phyloP scores from a whole-genome alignment of 2,888 invertebrate species.

The Syrphus vitripennis region DNA sequence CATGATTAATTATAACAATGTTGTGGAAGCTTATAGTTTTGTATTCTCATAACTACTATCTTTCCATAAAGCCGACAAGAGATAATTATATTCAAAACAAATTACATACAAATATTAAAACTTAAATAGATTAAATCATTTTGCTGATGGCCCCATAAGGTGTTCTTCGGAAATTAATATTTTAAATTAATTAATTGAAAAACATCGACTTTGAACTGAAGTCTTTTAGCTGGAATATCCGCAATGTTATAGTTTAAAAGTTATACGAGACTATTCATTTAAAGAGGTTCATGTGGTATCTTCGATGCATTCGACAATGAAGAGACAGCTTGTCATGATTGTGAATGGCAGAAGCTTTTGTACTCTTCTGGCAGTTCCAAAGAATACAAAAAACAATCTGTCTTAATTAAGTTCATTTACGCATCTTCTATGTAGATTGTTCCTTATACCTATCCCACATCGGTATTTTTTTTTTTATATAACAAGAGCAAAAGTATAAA shows the following conservation, averaged over 20 bases:
- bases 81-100: not conserved
- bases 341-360: not conserved
- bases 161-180: not conserved
- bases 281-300: not conserved
- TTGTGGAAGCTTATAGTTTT: not conserved
- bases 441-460: not conserved
- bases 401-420: slow-evolving; percentile 8
- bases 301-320: not conserved
- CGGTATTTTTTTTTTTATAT: not conserved
- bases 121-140: not conserved
- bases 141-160: not conserved
- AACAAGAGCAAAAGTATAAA: not conserved
- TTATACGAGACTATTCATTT: not conserved
- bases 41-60: not conserved
- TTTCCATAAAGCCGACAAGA: not conserved
- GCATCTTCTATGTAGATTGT: not conserved
- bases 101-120: not conserved
- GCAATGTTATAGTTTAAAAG: not conserved
- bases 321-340: not conserved
- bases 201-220: not conserved
- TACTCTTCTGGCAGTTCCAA: not conserved
- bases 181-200: not conserved
- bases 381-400: not conserved
- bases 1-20: not conserved
- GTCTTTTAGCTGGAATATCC: not conserved